phyloP scores from a whole-genome alignment of 2,888 invertebrate genomes.

The Lottia scabra region DNA sequence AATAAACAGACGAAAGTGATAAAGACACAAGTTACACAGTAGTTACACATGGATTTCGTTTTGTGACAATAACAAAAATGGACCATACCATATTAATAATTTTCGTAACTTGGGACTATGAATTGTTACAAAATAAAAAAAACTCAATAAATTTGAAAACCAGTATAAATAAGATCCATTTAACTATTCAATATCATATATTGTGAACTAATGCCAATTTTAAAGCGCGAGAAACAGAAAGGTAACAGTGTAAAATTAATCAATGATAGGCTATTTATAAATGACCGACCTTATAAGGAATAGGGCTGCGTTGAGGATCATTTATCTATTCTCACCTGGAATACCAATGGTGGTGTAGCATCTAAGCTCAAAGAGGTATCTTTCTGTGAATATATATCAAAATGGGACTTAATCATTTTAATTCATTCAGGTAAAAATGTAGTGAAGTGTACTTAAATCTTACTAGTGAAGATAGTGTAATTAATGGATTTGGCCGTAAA shows the following conservation, averaged over 20 bases:
- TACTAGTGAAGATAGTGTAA: neutral
- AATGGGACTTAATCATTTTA: neutral
- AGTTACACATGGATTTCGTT: no score
- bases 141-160: no score
- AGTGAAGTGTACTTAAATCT: neutral
- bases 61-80: no score
- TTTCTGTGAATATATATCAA: neutral
- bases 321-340: neutral
- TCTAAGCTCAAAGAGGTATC: neutral
- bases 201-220: neutral
- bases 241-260: neutral
- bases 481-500: neutral
- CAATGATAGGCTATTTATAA: conserved; percentile 1
- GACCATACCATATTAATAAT: no score
- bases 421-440: neutral
- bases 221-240: neutral
- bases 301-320: no score
- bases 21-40: no score
- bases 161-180: no score
- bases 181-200: no score
- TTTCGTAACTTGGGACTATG: no score
- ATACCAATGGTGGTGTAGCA: neutral
- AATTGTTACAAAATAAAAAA: no score
- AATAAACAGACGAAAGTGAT: no score
- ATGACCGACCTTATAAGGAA: neutral